A percentile compares a stretch with the other conserved stretches of the same genome.
These are phyloP conservation scores for Encarsia formosa DNA, from an alignment of 2,888 invertebrate species.

Conservation along the genomic window DNA sequence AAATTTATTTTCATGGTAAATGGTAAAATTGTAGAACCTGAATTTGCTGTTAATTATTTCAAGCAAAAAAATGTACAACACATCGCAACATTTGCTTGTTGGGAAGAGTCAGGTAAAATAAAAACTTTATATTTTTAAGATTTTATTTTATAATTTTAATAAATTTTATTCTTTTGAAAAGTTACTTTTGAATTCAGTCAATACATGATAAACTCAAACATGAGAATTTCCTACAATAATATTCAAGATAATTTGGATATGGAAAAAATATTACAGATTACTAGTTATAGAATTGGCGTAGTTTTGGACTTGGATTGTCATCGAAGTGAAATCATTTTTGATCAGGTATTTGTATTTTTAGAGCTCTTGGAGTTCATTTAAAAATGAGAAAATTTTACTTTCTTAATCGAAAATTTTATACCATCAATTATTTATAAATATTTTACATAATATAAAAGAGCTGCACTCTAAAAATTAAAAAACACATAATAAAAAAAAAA, in stretches of 20 bases:
- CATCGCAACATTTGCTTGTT: slow-evolving; percentile 33
- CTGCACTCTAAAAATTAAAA: too few relatives aligned
- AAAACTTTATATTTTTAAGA: background rate
- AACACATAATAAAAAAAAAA: too few relatives aligned
- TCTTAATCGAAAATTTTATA: too few relatives aligned
- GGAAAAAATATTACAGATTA: slow-evolving; percentile 29
- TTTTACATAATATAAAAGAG: too few relatives aligned
- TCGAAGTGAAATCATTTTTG: slow-evolving; percentile 31
- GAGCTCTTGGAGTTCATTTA: too few relatives aligned
- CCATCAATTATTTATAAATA: too few relatives aligned
- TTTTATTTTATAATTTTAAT: background rate
- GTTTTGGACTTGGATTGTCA: slow-evolving; percentile 39
- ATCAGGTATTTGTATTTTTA: slow-evolving; percentile 35
- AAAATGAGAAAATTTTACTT: too few relatives aligned
- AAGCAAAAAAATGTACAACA: slow-evolving; percentile 29
- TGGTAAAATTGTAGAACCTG: slow-evolving; percentile 2
- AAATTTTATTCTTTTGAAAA: slow-evolving; percentile 9
- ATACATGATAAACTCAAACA: slow-evolving; percentile 17
- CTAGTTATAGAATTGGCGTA: slow-evolving; percentile 39
- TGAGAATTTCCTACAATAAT: slow-evolving; percentile 27
- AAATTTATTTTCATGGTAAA: too few relatives aligned
- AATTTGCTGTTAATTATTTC: slow-evolving; percentile 31
- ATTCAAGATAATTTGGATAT: slow-evolving; percentile 28
- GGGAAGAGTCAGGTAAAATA: slow-evolving; percentile 28
- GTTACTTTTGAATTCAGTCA: slow-evolving; percentile 29